These are phyloP conservation scores for Geopemphigus sp. DNA, from an alignment of 1,140 invertebrate genomes.

Conservation along the genomic window DNA sequence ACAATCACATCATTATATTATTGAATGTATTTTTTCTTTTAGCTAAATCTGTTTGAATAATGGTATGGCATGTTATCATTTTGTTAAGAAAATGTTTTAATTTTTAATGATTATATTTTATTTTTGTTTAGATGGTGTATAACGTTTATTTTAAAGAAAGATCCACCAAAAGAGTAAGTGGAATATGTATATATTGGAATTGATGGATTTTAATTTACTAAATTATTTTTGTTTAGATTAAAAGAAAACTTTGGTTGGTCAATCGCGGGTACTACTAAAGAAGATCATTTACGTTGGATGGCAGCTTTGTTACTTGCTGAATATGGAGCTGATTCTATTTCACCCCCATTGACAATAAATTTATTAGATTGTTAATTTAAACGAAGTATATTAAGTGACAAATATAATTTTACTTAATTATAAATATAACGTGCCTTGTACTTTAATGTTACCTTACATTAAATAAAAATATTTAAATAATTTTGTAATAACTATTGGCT, in stretches of 20 bases:
- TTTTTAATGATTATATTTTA: neutral
- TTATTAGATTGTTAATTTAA: constrained; percentile 26
- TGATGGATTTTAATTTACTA: neutral
- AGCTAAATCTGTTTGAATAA: no score
- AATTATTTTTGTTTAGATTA: constrained; percentile 59
- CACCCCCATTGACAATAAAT: constrained; percentile 49
- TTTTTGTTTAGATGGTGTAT: constrained; percentile 43
- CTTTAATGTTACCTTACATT: neutral
- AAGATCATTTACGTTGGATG: constrained; percentile 72
- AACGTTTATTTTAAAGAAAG: constrained; percentile 45
- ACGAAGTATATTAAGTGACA: neutral
- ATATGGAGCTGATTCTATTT: constrained; percentile 57
- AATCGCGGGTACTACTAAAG: constrained; percentile 68
- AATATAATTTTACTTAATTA: constrained; percentile 22
- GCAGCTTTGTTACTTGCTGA: constrained; percentile 71
- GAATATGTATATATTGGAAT: neutral
- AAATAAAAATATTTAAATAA: neutral
- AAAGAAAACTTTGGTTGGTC: constrained; percentile 76
- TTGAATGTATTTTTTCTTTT: no score
- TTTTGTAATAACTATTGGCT: neutral
- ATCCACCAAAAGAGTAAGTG: constrained; percentile 20
- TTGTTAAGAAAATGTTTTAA: neutral
- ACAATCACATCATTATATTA: no score
- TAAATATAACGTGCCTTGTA: neutral
- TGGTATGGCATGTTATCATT: neutral